Percentiles rank a stretch among this genome's conserved stretches.
Evolutionary conservation across 1,140 invertebrate genomes (phyloP).

Genomic region (Hyposmocoma kahamanoa): DNA sequence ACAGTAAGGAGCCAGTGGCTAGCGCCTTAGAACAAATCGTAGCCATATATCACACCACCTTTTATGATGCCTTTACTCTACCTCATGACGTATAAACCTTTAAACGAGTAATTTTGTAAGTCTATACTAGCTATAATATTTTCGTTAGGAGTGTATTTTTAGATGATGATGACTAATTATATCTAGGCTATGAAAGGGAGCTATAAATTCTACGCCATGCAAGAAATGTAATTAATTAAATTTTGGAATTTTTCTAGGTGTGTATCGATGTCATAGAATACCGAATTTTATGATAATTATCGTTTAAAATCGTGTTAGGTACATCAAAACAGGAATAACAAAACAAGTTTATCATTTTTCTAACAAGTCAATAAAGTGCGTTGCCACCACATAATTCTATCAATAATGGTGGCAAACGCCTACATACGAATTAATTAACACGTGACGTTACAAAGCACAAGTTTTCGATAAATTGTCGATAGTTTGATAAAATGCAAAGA

Average conservation of each 20-base stretch:
- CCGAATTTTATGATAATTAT: neutral
- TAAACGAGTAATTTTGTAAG: too few species aligned
- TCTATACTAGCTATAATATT: too few species aligned
- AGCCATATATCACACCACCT: slow-evolving; percentile 25
- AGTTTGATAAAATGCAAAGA: slow-evolving; percentile 44
- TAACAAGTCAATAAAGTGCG: slow-evolving; percentile 51
- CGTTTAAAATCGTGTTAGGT: neutral
- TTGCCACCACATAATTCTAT: slow-evolving; percentile 57
- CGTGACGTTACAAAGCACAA: slow-evolving; percentile 40
- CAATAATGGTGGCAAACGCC: slow-evolving; percentile 58
- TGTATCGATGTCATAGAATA: too few species aligned
- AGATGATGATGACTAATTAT: neutral
- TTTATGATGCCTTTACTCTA: slow-evolving; percentile 32
- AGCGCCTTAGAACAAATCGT: slow-evolving; percentile 27
- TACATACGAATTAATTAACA: slow-evolving; percentile 68
- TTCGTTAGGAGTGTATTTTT: too few species aligned
- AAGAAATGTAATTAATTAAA: too few species aligned
- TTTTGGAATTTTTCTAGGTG: too few species aligned
- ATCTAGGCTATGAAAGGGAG: neutral
- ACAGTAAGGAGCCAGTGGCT: slow-evolving; percentile 22
- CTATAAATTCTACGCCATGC: too few species aligned
- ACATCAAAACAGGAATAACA: slow-evolving; percentile 11
- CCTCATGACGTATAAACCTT: too few species aligned
- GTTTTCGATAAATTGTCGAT: slow-evolving; percentile 52
- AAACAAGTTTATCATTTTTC: slow-evolving; percentile 35